Conservation (phyloP, 35 echinoderm and acorn worm genomes). For the Diadema setosum region DNA sequence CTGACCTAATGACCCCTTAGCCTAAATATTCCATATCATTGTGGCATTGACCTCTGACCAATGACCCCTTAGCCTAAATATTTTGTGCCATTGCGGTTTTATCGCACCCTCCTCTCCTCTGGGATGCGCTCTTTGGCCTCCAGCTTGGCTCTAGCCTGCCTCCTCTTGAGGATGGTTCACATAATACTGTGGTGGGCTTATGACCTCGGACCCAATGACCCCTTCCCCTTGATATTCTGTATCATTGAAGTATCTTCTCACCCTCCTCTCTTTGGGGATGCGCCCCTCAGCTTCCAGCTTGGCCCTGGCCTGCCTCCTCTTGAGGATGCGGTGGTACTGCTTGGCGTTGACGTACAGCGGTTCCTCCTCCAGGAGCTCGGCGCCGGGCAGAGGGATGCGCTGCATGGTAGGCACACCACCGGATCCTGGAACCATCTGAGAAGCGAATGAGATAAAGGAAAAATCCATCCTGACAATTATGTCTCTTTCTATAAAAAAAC, state of each 20-base stretch:
- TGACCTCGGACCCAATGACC: no score
- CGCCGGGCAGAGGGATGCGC: conserved; percentile 89
- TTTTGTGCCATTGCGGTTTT: no score
- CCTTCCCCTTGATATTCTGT: no score
- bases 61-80: no score
- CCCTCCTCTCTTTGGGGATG: conserved; percentile 93
- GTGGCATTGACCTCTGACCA: no score
- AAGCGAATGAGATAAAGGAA: background rate
- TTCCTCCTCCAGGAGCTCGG: conserved; percentile 87
- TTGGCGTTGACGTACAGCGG: conserved; percentile 97
- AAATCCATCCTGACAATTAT: background rate
- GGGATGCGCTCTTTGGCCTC: conserved; percentile 93
- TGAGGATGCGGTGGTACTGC: conserved; percentile 91
- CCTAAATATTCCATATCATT: no score
- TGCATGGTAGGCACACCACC: conserved; percentile 95
- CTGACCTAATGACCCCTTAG: no score
- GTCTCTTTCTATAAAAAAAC: no score
- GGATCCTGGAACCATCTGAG: conserved; percentile 84
- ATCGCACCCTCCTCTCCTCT: conserved; percentile 87
- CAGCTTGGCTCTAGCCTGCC: conserved; percentile 81
- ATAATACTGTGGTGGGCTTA: no score
- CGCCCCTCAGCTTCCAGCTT: conserved; percentile 87
- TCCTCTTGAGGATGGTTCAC: conserved; percentile 78
- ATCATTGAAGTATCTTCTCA: no score
- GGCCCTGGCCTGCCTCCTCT: conserved; percentile 83